Evolutionary conservation across 2,888 invertebrate genomes (phyloP), one percentile per base, ranked within the genome.

Genomic region (Chymomyza caudatula): DNA sequence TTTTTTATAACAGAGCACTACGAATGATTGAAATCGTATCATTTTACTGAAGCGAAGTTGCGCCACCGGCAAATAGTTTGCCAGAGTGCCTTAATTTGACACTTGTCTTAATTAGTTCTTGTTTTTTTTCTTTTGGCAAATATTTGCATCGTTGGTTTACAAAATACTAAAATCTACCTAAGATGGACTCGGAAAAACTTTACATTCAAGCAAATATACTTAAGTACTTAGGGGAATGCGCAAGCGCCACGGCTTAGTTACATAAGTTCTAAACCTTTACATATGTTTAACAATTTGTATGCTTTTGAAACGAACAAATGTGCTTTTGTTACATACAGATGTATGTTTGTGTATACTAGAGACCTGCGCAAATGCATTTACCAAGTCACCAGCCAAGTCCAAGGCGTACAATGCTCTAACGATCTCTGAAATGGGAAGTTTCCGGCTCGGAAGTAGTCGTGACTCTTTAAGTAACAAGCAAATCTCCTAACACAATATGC

Each of bases 131-230:
- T 11, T 49, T 17, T 44, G 29, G 29, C 29, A 37, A 37, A 37
- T 29, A 29, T 57, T 52, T 15, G 20, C 42, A 53, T 55, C 25
- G 29, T 47, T 56, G 58, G 59, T 71, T 85, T 44, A 37, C 60
- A 42, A 80, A 75, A 73, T 73, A 69, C 76, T 85, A 81, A 65
- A 73, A 64, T 61, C 78, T 82, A 83, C 67, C 81, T 71, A 85
- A 83, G 71, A 76, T 85, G 80, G 73, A 80, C 81, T 78, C 78
- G 66, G 74, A 67, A 66, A 69, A 71, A 77, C 68, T 68, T 60
- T 58, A 60, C 58, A 29, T 52, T 2, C 29, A 37, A 37, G 11
- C 29, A 37, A 11, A 37, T 37, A 11, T 37, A 37, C 29, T 37
- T 37, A 37, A 37, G 29, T 37, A 37, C 29, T 11, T 37, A 37